These are phyloP conservation scores for Edolisoma coerulescens DNA, from an alignment of 2,113 vertebrate species.

Conservation along the genomic window DNA sequence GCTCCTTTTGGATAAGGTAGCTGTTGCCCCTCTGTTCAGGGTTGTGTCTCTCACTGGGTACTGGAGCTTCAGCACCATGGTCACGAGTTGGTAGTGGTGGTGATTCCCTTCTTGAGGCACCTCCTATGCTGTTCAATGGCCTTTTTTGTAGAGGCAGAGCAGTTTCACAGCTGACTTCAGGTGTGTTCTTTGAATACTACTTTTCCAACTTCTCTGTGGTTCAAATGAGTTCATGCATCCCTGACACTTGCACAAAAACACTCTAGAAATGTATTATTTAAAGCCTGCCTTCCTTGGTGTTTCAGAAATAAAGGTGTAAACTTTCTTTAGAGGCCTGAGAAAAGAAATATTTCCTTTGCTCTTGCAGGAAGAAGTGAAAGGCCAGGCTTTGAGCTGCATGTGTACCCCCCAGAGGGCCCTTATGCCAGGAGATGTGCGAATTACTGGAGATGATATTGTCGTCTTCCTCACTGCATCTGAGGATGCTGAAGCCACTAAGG, in stretches of 20 bases:
- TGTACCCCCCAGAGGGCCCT: not conserved
- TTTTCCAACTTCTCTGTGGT: not conserved
- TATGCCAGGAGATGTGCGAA: slow-evolving; percentile 27
- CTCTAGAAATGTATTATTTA: slow-evolving; percentile 58
- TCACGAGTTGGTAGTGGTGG: not conserved
- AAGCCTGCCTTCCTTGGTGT: not conserved
- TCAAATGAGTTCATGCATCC: slow-evolving; percentile 34
- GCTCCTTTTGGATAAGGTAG: not conserved
- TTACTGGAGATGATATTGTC: slow-evolving; percentile 28
- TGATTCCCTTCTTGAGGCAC: not conserved
- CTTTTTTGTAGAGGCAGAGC: not conserved
- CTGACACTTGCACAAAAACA: not conserved
- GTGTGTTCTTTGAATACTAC: slow-evolving; percentile 4
- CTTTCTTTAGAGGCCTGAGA: not conserved
- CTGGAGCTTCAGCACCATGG: not conserved
- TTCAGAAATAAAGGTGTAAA: slow-evolving; percentile 22
- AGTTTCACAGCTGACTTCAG: slow-evolving; percentile 20
- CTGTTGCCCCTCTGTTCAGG: not conserved
- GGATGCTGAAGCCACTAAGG: slow-evolving; percentile 44
- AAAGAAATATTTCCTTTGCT: not conserved
- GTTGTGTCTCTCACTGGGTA: not conserved
- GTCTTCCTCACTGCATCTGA: not conserved
- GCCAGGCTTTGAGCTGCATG: not conserved
- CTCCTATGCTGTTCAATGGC: not conserved
- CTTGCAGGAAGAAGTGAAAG: slow-evolving; percentile 31